Base-by-base conservation (phyloP, 2,797 vertebrate genomes). In the Spondyliosoma cantharus region DNA sequence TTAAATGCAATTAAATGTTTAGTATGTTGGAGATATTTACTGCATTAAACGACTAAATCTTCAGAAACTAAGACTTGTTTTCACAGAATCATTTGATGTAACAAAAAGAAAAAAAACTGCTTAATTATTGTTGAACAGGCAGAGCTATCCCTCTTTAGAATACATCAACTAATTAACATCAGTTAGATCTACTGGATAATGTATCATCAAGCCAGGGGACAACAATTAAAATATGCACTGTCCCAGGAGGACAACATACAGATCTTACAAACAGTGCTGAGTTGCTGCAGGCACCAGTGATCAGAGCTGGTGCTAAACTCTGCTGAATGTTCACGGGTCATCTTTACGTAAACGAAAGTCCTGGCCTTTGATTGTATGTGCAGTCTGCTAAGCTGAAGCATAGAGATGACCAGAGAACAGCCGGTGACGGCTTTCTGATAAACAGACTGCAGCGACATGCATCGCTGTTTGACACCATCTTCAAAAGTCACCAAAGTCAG, bases 401-500 rank as follows among this genome's bases (percentile, higher is more conserved):
- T 53, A 24, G 20, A 58, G 12, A 16, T 52, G 32, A 49, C 50
- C 15, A 24, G 48, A 52, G 20, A 66, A 8, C 19, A 24, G 29
- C n/a, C 19, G 20, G 19, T 22, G 15, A 69, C 17, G 27, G 32
- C 46, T 61, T 22, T 25, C 37, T 29, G 22, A 60, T 46, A 37
- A 58, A 57, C 3, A 43, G 48, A 20, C 45, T 32, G 53, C 37
- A 13, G 7, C 29, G n/a, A 5, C 16, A 25, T 19, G 22, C 1
- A 22, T 14, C 27, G 43, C 7, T 20, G 20, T 59, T 70, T 53
- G 17, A 64, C n/a, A 25, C 15, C 5, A 16, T 8, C 22, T 11
- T 27, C 20, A 50, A 60, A 60, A 42, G 49, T 74, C 32, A 43
- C 11, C 20, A 70, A 49, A 63, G 46, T 70, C 22, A 48, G 7